These are phyloP conservation scores for Triplophysa siluroides DNA, from an alignment of 2,113 vertebrate species.

Conservation along the genomic window DNA sequence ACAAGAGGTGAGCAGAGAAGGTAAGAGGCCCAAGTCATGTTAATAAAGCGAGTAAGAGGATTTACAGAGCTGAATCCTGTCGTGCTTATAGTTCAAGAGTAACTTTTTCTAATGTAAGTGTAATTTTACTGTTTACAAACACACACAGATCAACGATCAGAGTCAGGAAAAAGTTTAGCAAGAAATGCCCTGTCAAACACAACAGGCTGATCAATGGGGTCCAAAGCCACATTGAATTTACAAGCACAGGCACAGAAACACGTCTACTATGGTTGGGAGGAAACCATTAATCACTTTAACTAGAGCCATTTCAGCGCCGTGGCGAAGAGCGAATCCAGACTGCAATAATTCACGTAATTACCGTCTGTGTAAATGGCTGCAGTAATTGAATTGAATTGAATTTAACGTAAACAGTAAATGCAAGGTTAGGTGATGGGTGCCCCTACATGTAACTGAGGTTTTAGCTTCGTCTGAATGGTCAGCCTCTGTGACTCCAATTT, in stretches of 20 bases:
- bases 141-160: background rate
- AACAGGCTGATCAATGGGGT: constrained; percentile 14
- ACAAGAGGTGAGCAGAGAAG: background rate
- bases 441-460: background rate
- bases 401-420: constrained; percentile 33
- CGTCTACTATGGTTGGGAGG: constrained; percentile 1
- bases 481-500: background rate
- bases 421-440: constrained; percentile 1
- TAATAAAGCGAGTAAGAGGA: background rate
- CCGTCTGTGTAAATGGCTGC: constrained; percentile 18
- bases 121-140: background rate
- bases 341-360: constrained; percentile 19
- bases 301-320: constrained; percentile 17
- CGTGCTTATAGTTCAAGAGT: background rate
- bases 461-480: background rate
- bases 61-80: background rate
- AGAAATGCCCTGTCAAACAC: background rate
- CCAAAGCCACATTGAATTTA: constrained; percentile 3
- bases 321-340: constrained; percentile 10
- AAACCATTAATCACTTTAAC: constrained; percentile 41
- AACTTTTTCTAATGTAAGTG: no score
- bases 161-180: background rate
- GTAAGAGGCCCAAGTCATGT: background rate
- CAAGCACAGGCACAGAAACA: constrained; percentile 13
- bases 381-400: constrained; percentile 7